A percentile compares a stretch with the other conserved stretches of the same genome.
Conservation (phyloP, 2,113 vertebrate genomes). For the Carettochelys insculpta region DNA sequence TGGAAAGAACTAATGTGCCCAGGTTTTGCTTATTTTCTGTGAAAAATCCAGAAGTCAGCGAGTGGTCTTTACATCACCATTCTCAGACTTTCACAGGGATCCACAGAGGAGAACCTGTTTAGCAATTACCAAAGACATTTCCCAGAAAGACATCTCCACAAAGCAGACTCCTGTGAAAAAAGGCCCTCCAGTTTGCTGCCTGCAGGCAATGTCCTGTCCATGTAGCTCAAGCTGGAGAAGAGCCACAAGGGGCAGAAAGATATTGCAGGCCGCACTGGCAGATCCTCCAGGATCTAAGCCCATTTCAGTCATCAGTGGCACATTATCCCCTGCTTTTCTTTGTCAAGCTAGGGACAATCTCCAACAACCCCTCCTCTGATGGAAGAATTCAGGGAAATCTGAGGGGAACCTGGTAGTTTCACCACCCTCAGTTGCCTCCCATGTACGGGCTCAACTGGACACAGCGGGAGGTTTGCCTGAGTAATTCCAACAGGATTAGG, state of each 20-base stretch:
- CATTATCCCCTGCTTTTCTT: background rate
- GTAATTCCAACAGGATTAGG: background rate
- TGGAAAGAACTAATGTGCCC: background rate
- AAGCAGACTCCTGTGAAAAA: background rate
- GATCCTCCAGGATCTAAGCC: background rate
- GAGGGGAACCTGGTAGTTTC: background rate
- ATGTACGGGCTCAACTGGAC: background rate
- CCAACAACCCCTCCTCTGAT: background rate
- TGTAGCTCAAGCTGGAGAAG: background rate
- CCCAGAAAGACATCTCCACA: background rate
- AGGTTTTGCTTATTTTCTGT: background rate
- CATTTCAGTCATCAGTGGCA: background rate
- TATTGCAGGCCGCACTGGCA: background rate
- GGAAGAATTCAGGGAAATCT: background rate
- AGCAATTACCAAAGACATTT: background rate
- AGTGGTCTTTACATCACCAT: background rate
- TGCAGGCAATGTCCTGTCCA: background rate
- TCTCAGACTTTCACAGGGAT: background rate
- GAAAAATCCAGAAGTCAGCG: background rate
- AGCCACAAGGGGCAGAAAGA: background rate
- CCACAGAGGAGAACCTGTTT: background rate
- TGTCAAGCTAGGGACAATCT: background rate
- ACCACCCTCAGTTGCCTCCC: background rate
- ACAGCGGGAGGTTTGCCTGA: background rate
- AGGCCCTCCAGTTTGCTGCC: background rate